phyloP scores from a whole-genome alignment of 2,888 invertebrate species.

The Yponomeuta malinellus region DNA sequence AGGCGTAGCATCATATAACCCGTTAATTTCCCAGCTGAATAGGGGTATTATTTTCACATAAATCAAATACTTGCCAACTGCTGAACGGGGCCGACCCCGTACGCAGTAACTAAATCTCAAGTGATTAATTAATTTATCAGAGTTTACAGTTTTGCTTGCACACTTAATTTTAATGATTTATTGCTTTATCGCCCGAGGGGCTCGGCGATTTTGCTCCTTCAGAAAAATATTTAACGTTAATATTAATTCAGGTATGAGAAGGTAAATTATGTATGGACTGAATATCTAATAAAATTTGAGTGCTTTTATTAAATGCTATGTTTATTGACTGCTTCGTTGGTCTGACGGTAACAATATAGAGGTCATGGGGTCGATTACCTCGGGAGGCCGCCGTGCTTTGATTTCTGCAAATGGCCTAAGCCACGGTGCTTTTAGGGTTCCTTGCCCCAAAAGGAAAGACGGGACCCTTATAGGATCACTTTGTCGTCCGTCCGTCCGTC shows the following conservation, averaged over 20 bases:
- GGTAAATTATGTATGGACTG: neutral
- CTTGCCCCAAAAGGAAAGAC: too few species aligned
- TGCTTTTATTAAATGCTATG: too few species aligned
- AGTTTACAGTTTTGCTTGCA: conserved; percentile 32
- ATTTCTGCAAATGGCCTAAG: too few species aligned
- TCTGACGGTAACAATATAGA: too few species aligned
- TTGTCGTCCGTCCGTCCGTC: too few species aligned
- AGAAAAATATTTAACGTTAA: neutral
- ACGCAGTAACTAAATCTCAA: conserved; percentile 34
- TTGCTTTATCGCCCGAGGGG: conserved; percentile 26
- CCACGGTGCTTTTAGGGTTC: too few species aligned
- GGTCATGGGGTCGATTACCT: too few species aligned
- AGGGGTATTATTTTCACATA: conserved; percentile 1
- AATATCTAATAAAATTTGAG: too few species aligned
- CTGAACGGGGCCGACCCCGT: neutral
- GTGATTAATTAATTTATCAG: conserved; percentile 71
- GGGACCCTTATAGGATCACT: too few species aligned
- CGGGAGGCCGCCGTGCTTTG: too few species aligned
- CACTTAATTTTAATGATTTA: conserved; percentile 67
- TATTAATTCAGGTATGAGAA: too few species aligned
- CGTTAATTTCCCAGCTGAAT: neutral
- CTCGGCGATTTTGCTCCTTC: conserved; percentile 1
- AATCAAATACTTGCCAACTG: neutral
- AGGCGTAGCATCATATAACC: neutral
- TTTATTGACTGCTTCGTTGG: too few species aligned